Evolutionary conservation across 1,140 invertebrate species (phyloP), one percentile per base, ranked within the genome.

Genomic region (Drosophila subpulchrella): DNA sequence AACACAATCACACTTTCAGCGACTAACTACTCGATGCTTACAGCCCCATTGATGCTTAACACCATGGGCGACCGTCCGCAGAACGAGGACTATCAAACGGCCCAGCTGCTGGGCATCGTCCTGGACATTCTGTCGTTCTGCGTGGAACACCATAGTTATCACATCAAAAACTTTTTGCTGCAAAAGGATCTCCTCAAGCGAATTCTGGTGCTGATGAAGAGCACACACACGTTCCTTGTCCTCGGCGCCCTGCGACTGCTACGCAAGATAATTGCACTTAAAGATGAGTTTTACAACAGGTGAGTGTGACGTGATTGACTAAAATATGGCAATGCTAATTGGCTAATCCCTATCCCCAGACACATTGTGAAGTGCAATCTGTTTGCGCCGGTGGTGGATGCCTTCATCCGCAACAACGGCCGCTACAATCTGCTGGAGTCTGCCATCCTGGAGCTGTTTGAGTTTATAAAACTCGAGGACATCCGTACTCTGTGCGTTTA

Each of bases 81-180:
- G 57, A 96, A 96, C 91, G 98, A 99, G 93, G 98, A 99, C 93
- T 99, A 98, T 92, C 96, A 98, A 93, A 98, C 97, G 55, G 98
- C 99, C 57, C 98, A 99, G 93, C 94, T 99, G 51, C 94, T 99
- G 44, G 97, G 98, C 48, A 94, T 99, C 54, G 98, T 99, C 46
- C 92, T 99, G 60, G 98, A 99, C 92, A 93, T 99, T 76, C 94
- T 99, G 54, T 97, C 98, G n/a, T 99, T 99, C 93, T 99, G 98
- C 93, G 98, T 99, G n/a, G 99, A 99, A 93, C 98, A 99, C 94
- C 99, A 99, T 93, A 97, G 97, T 48, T 99, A 98, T 94, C 98
- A 99, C 93, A 99, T 99, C 91, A 99, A 99, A 93, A 99, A 98
- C 91, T 99, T 98, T 93, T 97, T 99, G 92, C 95, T 99, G 77